Percentiles rank a stretch among this genome's conserved stretches.
Evolutionary conservation across 2,888 invertebrate species (phyloP).

Genomic region (Penaeus monodon): DNA sequence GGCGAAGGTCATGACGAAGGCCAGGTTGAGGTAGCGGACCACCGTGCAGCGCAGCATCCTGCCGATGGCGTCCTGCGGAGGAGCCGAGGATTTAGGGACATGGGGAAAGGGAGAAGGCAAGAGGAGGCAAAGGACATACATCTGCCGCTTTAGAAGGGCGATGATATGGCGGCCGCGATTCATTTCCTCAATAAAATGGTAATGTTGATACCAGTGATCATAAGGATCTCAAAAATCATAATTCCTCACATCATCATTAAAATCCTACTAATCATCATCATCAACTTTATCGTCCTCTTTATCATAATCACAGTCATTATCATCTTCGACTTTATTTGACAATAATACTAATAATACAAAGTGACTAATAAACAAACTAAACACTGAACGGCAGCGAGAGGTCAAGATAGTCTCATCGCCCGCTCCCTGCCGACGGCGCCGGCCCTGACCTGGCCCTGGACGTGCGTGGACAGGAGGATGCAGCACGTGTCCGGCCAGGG

Average conservation of each 20-base stretch:
- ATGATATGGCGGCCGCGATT: not conserved
- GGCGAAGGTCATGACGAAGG: constrained; percentile 53
- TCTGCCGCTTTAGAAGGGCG: not conserved
- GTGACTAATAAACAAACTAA: too few species aligned
- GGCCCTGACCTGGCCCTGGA: constrained; percentile 86
- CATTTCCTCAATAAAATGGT: not conserved
- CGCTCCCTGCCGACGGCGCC: not conserved
- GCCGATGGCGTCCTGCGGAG: constrained; percentile 38
- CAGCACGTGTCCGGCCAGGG: constrained; percentile 73
- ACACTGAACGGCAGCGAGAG: too few species aligned
- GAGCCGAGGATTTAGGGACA: not conserved
- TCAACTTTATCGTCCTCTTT: too few species aligned
- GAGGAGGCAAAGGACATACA: not conserved
- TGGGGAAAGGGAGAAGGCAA: not conserved
- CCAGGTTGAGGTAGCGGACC: constrained; percentile 58
- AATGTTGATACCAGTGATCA: not conserved
- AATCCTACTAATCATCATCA: too few species aligned
- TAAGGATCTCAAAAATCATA: too few species aligned
- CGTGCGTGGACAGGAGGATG: constrained; percentile 90
- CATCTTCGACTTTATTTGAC: too few species aligned
- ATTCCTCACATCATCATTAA: too few species aligned
- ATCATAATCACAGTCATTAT: too few species aligned
- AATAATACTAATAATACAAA: too few species aligned
- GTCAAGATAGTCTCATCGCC: not conserved
- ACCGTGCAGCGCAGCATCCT: constrained; percentile 54